Base-by-base conservation (phyloP, 1,140 invertebrate species). In the Metopolophium dirhodum region DNA sequence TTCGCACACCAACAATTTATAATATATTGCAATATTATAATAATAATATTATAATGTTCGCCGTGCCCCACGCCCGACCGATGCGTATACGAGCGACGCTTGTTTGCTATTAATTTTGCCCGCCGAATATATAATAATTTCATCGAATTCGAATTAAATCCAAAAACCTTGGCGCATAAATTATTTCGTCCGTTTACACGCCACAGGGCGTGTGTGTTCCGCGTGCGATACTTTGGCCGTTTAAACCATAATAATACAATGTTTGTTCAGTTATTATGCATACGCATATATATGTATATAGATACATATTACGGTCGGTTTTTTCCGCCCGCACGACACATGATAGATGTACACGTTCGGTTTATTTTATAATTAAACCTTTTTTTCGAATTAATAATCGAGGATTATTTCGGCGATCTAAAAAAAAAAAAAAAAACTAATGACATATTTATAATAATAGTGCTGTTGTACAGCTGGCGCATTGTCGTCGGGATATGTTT, bases 71-170 rank as follows among this genome's bases (percentile, higher is more conserved):
- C 14, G 61, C 61, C 61, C 61, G 61, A 41, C 37, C 82, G 82
- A 85, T 45, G 45, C 41, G 20, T 23, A 68, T 11, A 14, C 61
- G 14, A 77, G 30, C 61, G 30, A 68, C 30, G 61, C 37, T 45
- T 86, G 41, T 86, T 86, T 86, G 83, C 26, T 86, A 86, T 26
- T 86, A 86, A 86, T 86, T 86, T 86, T 37, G 23, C 83, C 3
- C 3, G 20, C 3, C 61, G 82, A 41, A 41, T 83, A 41, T 22
- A 35, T 41, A 86, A 86, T 26, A 86, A 86, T 77, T 77, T n/a
- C 37, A 86, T 86, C 83, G 20, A 86, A 47, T 86, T 86, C 41
- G 37, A 86, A 86, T 86, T 86, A 30, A 86, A 86, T 86, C 45
- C 85, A 30, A 47, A 86, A 86, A 41, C 85, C 26, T 30, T 77